Base-by-base conservation (phyloP, 2,797 vertebrate genomes). In the Tokudaia tokunoshimensis region DNA sequence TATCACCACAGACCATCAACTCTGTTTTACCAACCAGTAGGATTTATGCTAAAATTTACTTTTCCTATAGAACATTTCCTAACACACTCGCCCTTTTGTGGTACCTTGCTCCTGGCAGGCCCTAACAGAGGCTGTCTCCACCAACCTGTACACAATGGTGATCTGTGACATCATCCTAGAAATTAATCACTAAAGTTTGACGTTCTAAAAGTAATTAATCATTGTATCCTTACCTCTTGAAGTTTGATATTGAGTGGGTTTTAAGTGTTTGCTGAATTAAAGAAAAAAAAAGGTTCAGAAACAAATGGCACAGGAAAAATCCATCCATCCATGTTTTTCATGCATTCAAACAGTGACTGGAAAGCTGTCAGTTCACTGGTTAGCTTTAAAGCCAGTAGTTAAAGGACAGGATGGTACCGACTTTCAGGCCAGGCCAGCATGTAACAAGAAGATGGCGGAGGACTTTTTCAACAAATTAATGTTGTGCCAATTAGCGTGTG, bases 151-250 rank as follows among this genome's bases (percentile, higher is more conserved):
- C 20, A 87, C 88, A 92, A 57, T 24, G 83, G 84, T 78, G 37
- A 79, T 70, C 47, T 75, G 34, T 67, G 50, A 76, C 84, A 9
- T 61, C 50, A 29, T 10, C 70, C 65, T 61, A 84, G 75, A 81
- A 88, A 55, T 86, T 26, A 92, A 11, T 47, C 13, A 63, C 65
- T 74, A 34, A 97, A 61, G 93, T 67, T 34, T 67, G 92, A 96
- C 74, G 82, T 94, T 37, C 57, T 92, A 78, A 81, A 81, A 52
- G 31, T 84, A 44, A 87, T 20, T 94, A 82, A 50, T 74, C 26
- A 78, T 7, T 72, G 47, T 63, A 44, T 92, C n/a, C 59, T 63
- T 86, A 15, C 31, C 37, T 89, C 61, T 20, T 26, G n/a, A 24
- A 50, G 37, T 78, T 41, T 92, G 57, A 88, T 57, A 57, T 1